Evolutionary conservation across 2,797 vertebrate species (phyloP), one percentile per base, ranked within the genome.

Genomic region (Ateles fusciceps): DNA sequence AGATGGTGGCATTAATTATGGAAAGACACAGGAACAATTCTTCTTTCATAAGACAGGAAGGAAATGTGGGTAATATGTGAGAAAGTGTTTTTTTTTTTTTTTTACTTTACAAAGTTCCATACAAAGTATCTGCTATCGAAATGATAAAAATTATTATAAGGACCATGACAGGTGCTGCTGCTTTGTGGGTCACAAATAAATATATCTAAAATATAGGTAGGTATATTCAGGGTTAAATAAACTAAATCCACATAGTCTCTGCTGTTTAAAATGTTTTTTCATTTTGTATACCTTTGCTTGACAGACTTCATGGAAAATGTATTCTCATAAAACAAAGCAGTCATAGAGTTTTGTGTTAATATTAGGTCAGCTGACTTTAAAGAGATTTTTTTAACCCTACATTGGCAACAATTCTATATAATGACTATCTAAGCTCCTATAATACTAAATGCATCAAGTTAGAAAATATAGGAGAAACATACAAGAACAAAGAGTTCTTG

Each of bases 401-500:
- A 91, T 80, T 64, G 91, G 74, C 44, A 94, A 97, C 21, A 94
- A 81, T 95, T 93, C 46, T 91, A 91, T 52, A 79, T 85, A 96
- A 71, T 87, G 19, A 78, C 36, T 42, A 42, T 42, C 42, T 97
- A 94, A 87, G 24, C 26, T 87, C 24, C 52, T 24, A 28, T 13
- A 78, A 48, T 39, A 96, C 7, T 24, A 80, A 87, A 84, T 55
- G 1, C 33, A 89, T 93, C 46, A 84, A 92, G 17, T 61, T 94
- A 93, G 80, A 95, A 96, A 93, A 93, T 24, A 2, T 33, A 85
- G 78, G n/a, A 28, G 6, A 57, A n/a, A 94, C 48, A 89, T 75
- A 48, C 4, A 89, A 71, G n/a, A 90, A 86, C 19, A 91, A 95
- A 42, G 24, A 64, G 5, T 42, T 72, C 9, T 80, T 76, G 8